phyloP scores from a whole-genome alignment of 2,888 invertebrate species.

The Julus scandinavius region DNA sequence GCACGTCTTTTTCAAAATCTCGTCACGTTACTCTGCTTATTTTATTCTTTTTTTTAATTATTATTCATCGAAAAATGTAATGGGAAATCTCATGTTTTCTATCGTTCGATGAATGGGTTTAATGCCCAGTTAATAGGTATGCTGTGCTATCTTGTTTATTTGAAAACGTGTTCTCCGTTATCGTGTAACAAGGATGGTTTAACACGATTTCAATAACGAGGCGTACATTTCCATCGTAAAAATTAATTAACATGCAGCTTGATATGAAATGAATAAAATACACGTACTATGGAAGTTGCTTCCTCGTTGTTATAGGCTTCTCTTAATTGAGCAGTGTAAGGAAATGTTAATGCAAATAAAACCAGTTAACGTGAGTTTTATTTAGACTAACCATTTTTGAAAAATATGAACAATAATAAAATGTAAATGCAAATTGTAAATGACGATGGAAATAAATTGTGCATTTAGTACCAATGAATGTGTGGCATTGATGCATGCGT shows the following conservation, averaged over 20 bases:
- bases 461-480: too few species aligned
- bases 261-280: constrained; percentile 15
- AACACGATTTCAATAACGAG: constrained; percentile 36
- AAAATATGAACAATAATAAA: too few species aligned
- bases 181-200: not conserved
- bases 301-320: not conserved
- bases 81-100: not conserved
- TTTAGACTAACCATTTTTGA: too few species aligned
- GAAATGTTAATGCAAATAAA: too few species aligned
- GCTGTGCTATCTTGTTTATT: not conserved
- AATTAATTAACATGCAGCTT: constrained; percentile 9
- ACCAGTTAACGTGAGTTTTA: too few species aligned
- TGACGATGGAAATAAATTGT: too few species aligned
- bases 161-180: constrained; percentile 11
- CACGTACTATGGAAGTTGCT: not conserved
- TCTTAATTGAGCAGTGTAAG: too few species aligned
- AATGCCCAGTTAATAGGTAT: not conserved
- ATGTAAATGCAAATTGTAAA: too few species aligned
- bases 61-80: not conserved
- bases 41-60: not conserved
- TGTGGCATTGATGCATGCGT: too few species aligned
- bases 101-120: not conserved
- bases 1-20: too few species aligned
- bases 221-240: constrained; percentile 14
- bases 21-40: too few species aligned